Evolutionary conservation across 1,140 invertebrate genomes (phyloP), one percentile per base, ranked within the genome.

Genomic region (Mya arenaria): DNA sequence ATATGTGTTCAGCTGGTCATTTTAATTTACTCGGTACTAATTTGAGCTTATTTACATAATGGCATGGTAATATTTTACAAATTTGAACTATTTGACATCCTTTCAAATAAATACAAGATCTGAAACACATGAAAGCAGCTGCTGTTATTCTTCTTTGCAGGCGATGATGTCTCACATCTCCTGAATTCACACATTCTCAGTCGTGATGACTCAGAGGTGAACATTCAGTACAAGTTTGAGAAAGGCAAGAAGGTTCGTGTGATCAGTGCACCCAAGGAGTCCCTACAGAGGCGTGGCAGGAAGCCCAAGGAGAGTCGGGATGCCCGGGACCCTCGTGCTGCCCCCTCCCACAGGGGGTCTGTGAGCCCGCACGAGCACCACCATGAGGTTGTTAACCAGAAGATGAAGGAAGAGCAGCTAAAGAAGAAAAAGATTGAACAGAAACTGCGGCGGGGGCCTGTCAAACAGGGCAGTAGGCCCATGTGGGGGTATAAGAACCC

Each of bases 401-500:
- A 73, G 62, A 72, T 80, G 60, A 72, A 58, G 23, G 62, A 77
- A 62, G 74, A 87, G 58, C 28, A 56, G n/a, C 30, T 23, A 37
- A 71, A 60, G 89, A 89, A 87, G 91, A 84, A 55, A 86, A 86
- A 85, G 87, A 83, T 91, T 86, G 84, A 86, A 62, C 34, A 84
- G 62, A 81, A 86, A 37, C 60, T 77, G 48, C 71, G 75, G 8
- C 72, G 85, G 82, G 65, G 84, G 36, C 85, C 87, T 25, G 82
- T 66, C 13, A 74, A 55, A 39, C 58, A 41, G 10, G 79, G 60
- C 8, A 82, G 69, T 23, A 72, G 79, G 25, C 79, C 69, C 0
- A 73, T 83, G 25, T 92, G 92, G 92, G 90, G 90, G 72, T 89
- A 89, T 82, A 88, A 90, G 77, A 91, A 90, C 73, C 75, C 80